phyloP scores from a whole-genome alignment of 1,140 invertebrate species.

The Danaus melanippus region DNA sequence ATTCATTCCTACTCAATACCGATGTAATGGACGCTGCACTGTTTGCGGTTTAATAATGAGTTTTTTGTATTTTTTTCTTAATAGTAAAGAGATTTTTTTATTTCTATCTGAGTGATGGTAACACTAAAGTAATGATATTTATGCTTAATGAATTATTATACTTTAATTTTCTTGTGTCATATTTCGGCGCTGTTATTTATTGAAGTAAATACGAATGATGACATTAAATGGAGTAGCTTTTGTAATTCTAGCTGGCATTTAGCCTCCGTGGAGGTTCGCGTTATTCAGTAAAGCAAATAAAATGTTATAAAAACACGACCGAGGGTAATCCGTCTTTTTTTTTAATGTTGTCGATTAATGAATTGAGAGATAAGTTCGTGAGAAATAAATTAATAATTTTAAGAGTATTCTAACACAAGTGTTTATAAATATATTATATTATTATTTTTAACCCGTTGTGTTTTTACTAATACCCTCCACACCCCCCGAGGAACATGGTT shows the following conservation, averaged over 20 bases:
- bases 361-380: slow-evolving; percentile 68
- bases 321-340: slow-evolving; percentile 56
- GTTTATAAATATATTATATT: slow-evolving; percentile 72
- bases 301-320: slow-evolving; percentile 30
- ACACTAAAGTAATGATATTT: slow-evolving; percentile 63
- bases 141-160: slow-evolving; percentile 59
- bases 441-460: slow-evolving; percentile 67
- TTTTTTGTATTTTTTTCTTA: slow-evolving; percentile 58
- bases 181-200: slow-evolving; percentile 63
- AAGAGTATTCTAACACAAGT: slow-evolving; percentile 72
- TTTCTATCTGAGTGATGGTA: slow-evolving; percentile 67
- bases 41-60: slow-evolving; percentile 58
- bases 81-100: slow-evolving; percentile 66
- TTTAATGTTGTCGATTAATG: slow-evolving; percentile 62
- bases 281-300: slow-evolving; percentile 9
- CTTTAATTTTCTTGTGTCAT: slow-evolving; percentile 61
- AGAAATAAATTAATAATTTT: slow-evolving; percentile 71
- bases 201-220: slow-evolving; percentile 39
- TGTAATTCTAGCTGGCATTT: slow-evolving; percentile 26
- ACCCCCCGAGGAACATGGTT: slow-evolving; percentile 40
- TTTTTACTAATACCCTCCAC: slow-evolving; percentile 55
- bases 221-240: slow-evolving; percentile 18
- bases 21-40: slow-evolving; percentile 32
- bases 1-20: slow-evolving; percentile 10
- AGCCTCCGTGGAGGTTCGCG: slow-evolving; percentile 8